phyloP scores from a whole-genome alignment of 37 sponge, comb jelly and placozoan species.

The Halichondria panicea region DNA sequence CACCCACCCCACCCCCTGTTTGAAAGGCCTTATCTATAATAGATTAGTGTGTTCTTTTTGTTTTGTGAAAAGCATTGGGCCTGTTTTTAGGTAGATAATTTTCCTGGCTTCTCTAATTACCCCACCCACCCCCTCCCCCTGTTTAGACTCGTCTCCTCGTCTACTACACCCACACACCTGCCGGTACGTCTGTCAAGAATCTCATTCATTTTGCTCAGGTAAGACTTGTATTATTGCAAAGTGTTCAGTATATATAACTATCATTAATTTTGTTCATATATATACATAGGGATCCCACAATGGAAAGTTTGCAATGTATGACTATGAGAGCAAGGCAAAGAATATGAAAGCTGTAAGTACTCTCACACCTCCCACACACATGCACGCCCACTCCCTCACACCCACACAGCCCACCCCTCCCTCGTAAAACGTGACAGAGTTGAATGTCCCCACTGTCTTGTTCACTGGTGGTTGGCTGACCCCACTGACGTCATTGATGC shows the following conservation, averaged over 20 bases:
- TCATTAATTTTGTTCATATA: too few species aligned
- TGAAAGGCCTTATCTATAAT: too few species aligned
- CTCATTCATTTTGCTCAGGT: slow-evolving; percentile 74
- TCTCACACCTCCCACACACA: not conserved
- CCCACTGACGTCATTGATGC: slow-evolving; percentile 72
- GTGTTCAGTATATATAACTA: too few species aligned
- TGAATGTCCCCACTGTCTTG: slow-evolving; percentile 75
- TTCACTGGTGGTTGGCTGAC: slow-evolving; percentile 88
- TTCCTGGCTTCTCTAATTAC: not conserved
- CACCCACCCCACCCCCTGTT: not conserved
- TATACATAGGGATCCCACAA: too few species aligned
- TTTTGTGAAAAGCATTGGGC: too few species aligned
- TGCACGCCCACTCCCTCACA: not conserved
- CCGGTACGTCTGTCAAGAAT: slow-evolving; percentile 85
- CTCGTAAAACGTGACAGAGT: slow-evolving; percentile 55
- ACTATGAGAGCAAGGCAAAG: slow-evolving; percentile 62
- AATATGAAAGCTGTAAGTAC: too few species aligned
- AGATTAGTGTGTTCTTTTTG: too few species aligned
- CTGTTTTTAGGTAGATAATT: too few species aligned
- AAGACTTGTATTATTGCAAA: too few species aligned
- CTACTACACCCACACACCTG: slow-evolving; percentile 80
- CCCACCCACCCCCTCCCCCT: not conserved
- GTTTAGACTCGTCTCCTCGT: slow-evolving; percentile 62
- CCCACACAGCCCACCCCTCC: slow-evolving; percentile 66
- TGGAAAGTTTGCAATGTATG: slow-evolving; percentile 69